A percentile compares a stretch with the other conserved stretches of the same genome.
Conservation (phyloP, 1,140 invertebrate genomes). For the Heliconius nattereri region DNA sequence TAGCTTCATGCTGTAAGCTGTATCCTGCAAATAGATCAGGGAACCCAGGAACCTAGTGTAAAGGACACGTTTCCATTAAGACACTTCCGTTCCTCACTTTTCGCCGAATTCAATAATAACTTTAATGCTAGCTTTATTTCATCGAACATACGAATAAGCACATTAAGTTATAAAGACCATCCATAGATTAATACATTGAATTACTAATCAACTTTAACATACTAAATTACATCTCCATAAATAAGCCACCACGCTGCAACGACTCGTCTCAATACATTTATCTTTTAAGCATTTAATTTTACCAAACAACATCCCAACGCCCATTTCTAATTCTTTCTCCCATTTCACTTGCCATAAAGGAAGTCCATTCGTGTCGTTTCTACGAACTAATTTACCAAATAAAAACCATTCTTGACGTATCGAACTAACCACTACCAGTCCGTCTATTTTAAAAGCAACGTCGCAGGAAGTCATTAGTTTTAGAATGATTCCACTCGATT, state of each 20-base stretch:
- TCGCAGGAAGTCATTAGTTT: constrained; percentile 68
- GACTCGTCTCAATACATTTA: not conserved
- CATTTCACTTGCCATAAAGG: constrained; percentile 52
- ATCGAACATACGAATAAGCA: too few relatives aligned
- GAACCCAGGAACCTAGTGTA: too few relatives aligned
- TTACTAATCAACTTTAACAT: not conserved
- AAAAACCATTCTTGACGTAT: constrained; percentile 59
- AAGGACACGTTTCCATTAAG: too few relatives aligned
- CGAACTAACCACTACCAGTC: constrained; percentile 52
- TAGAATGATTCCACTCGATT: constrained; percentile 49
- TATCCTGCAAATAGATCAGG: too few relatives aligned
- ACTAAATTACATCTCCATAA: not conserved
- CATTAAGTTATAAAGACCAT: not conserved
- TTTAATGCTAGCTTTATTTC: too few relatives aligned
- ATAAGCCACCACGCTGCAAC: not conserved
- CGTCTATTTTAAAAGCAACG: constrained; percentile 58
- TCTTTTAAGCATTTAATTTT: not conserved
- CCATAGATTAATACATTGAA: not conserved
- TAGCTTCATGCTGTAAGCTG: too few relatives aligned
- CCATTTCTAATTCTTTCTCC: constrained; percentile 23
- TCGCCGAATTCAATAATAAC: too few relatives aligned
- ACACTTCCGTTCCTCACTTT: too few relatives aligned
- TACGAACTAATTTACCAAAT: constrained; percentile 68
- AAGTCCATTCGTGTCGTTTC: constrained; percentile 67
- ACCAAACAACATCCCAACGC: not conserved